phyloP scores from a whole-genome alignment of 2,797 vertebrate species.

The Menidia menidia region DNA sequence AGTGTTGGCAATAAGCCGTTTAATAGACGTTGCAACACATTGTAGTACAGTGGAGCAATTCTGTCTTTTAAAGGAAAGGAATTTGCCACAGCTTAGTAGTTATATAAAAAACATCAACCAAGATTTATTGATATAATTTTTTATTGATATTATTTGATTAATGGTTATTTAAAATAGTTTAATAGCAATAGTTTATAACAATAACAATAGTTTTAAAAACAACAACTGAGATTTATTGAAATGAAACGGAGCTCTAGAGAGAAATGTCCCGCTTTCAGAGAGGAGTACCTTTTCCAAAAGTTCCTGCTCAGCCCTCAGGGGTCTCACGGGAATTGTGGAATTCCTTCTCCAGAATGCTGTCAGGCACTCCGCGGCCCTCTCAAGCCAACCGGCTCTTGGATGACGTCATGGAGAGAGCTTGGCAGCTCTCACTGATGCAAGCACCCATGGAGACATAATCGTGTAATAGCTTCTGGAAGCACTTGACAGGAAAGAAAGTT shows the following conservation, averaged over 20 bases:
- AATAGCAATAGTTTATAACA: too few species aligned
- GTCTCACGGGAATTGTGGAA: constrained; percentile 64
- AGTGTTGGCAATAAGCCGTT: neutral
- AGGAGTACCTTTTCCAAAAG: constrained; percentile 35
- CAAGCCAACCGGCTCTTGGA: constrained; percentile 15
- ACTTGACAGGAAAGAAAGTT: constrained; percentile 34
- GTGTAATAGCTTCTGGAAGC: constrained; percentile 48
- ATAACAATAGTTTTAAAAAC: too few species aligned
- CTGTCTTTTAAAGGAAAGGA: too few species aligned
- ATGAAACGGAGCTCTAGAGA: constrained; percentile 1
- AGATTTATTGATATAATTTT: neutral
- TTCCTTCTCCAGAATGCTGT: constrained; percentile 57
- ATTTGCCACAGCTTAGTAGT: neutral
- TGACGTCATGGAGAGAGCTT: constrained; percentile 68
- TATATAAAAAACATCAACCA: neutral
- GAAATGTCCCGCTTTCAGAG: neutral
- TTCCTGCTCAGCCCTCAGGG: constrained; percentile 44
- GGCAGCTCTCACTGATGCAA: constrained; percentile 29
- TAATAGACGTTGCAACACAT: too few species aligned
- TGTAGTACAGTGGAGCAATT: too few species aligned
- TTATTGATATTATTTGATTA: too few species aligned
- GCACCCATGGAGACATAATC: constrained; percentile 35
- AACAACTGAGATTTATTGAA: constrained; percentile 1
- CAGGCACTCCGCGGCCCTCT: constrained; percentile 30
- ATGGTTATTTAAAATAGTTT: too few species aligned